These are phyloP conservation scores for Microctenopoma steveboyesi DNA, from an alignment of 2,797 vertebrate species.

Conservation along the genomic window DNA sequence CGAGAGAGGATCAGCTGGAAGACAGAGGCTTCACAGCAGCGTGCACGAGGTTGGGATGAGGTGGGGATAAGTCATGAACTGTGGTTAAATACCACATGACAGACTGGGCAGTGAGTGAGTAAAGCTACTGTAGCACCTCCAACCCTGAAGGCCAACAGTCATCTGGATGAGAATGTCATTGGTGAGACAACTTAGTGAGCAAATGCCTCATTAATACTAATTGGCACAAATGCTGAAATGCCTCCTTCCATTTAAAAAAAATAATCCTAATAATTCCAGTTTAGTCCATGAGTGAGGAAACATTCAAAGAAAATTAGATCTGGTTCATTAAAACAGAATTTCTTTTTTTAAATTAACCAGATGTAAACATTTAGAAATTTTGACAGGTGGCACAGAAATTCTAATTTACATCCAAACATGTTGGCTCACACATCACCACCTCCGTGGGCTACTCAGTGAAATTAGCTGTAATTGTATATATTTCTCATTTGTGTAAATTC, in stretches of 20 bases:
- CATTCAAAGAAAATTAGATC: not conserved
- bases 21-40: conserved; percentile 14
- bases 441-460: conserved; percentile 6
- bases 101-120: conserved; percentile 53
- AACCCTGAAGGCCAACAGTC: conserved; percentile 71
- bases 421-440: not conserved
- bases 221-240: conserved; percentile 52
- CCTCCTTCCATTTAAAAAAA: conserved; percentile 6
- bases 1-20: not conserved
- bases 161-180: conserved; percentile 66
- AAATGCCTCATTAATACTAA: conserved; percentile 71
- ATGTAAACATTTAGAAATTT: not conserved
- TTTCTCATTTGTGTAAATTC: conserved; percentile 53
- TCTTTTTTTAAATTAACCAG: not conserved
- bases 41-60: conserved; percentile 3
- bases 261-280: not conserved
- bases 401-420: conserved; percentile 40
- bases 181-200: conserved; percentile 64
- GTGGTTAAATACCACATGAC: conserved; percentile 67
- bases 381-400: conserved; percentile 53
- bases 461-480: conserved; percentile 48
- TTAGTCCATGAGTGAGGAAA: not conserved
- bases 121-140: conserved; percentile 65
- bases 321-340: not conserved
- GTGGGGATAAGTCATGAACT: conserved; percentile 51